Base-by-base conservation (phyloP, 1,140 invertebrate genomes). In the Tribolium castaneum region DNA sequence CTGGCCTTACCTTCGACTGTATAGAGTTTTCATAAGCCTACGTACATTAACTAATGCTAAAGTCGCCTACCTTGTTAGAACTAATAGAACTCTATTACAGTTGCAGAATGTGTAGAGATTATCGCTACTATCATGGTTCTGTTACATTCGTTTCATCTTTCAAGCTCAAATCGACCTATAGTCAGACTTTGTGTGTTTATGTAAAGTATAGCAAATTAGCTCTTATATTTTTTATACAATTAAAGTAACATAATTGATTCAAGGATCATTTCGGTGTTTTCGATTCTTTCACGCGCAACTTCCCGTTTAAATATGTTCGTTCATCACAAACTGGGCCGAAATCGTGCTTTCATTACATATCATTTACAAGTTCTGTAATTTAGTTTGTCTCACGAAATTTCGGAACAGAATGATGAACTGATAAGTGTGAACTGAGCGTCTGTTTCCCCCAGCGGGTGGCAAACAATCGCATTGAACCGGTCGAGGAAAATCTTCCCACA, bases 221-320 rank as follows among this genome's bases (percentile, higher is more conserved):
- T 73, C 71, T 73, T 73, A 52, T 73, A 73, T 73, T 73, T 73
- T 73, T 73, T 73, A 73, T 73, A 73, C 71, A 73, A 73, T 73
- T 54, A 13, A 73, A 73, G 34, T 52, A 73, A 54, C 7, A 12
- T 73, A 52, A 51, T 73, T 73, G 3, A 73, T 72, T 72, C 12
- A 52, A 72, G 10, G 6, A 52, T 54, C 49, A 73, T 73, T 73
- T 73, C 71, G 5, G 25, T 22, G 2, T 73, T 52, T 13, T 73
- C 22, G 2, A 10, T 66, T 25, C 19, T 22, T n/a, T 59, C 13
- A 59, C 22, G 54, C 54, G 19, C 13, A 19, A 59, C 22, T 59
- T 59, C 22, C 22, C 22, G 22, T 59, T 25, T 56, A 39, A 39
- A 45, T 45, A 45, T 45, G 39, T 45, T 45, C 39, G 39, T 45